Conservation (phyloP, 2,888 invertebrate genomes). For the Tubulanus polymorphus region DNA sequence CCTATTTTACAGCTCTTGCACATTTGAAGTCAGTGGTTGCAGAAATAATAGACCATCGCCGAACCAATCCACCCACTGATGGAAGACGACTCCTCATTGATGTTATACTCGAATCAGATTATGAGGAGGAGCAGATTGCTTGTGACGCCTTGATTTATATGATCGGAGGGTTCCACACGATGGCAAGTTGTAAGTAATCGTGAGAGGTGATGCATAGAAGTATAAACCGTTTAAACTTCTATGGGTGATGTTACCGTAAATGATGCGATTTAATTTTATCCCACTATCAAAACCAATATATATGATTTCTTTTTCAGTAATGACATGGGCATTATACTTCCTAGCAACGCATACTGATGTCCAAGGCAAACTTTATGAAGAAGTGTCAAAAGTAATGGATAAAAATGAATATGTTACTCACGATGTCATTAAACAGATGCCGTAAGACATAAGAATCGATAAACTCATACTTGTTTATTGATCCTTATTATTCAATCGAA, state of each 20-base stretch:
- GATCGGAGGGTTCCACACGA: conserved; percentile 47
- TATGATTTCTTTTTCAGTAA: conserved; percentile 38
- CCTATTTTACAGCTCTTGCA: no score
- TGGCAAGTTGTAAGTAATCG: conserved; percentile 45
- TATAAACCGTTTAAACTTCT: no score
- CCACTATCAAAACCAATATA: no score
- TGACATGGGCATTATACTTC: conserved; percentile 51
- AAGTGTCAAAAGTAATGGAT: conserved; percentile 35
- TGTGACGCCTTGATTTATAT: conserved; percentile 31
- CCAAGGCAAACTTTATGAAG: conserved; percentile 43
- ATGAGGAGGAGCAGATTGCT: conserved; percentile 19
- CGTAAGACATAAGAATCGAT: no score
- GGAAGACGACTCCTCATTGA: conserved; percentile 37
- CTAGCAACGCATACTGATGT: conserved; percentile 45
- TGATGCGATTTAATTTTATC: no score
- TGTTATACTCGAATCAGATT: conserved; percentile 20
- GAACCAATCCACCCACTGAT: conserved; percentile 18
- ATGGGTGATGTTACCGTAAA: no score
- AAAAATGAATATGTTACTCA: no score
- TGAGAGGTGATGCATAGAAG: no score
- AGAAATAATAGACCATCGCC: conserved; percentile 24
- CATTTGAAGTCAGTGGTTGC: no score
- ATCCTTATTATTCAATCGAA: no score
- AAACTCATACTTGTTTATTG: no score
- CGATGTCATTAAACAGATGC: no score